A percentile compares a stretch with the other conserved stretches of the same genome.
Conservation (phyloP, 1,140 invertebrate genomes). For the Vanessa atalanta region DNA sequence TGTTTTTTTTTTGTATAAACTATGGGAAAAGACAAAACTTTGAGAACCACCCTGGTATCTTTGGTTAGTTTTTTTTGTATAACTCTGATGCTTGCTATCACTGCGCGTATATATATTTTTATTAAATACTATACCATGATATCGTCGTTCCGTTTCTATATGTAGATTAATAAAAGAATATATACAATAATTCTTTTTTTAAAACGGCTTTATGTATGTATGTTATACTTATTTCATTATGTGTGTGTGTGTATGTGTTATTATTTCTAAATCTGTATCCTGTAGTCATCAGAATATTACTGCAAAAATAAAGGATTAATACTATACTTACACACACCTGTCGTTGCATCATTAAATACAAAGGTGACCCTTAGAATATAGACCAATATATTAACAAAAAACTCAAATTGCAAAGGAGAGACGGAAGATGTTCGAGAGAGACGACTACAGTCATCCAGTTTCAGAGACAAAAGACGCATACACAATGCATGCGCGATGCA, state of each 20-base stretch:
- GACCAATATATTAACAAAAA: constrained; percentile 10
- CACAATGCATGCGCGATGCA: constrained; percentile 19
- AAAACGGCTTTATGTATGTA: too few species aligned
- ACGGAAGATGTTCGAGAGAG: neutral
- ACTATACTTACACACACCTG: constrained; percentile 10
- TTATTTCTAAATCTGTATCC: neutral
- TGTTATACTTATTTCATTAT: too few species aligned
- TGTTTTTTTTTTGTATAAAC: too few species aligned
- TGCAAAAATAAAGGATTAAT: neutral
- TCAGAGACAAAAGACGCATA: constrained; percentile 20
- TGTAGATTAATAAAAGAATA: too few species aligned
- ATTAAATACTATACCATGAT: too few species aligned
- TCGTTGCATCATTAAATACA: constrained; percentile 10
- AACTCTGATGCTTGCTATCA: too few species aligned
- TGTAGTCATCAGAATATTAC: neutral
- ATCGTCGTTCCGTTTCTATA: too few species aligned
- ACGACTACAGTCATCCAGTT: neutral
- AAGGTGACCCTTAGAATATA: constrained; percentile 13
- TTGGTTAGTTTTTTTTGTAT: too few species aligned
- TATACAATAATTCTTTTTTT: too few species aligned
- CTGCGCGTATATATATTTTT: too few species aligned
- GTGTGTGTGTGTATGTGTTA: neutral
- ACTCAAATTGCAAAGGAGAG: neutral
- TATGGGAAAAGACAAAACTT: too few species aligned
- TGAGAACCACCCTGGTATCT: too few species aligned